These are phyloP conservation scores for Oncopeltus fasciatus DNA, from an alignment of 1,140 invertebrate species.

Conservation along the genomic window DNA sequence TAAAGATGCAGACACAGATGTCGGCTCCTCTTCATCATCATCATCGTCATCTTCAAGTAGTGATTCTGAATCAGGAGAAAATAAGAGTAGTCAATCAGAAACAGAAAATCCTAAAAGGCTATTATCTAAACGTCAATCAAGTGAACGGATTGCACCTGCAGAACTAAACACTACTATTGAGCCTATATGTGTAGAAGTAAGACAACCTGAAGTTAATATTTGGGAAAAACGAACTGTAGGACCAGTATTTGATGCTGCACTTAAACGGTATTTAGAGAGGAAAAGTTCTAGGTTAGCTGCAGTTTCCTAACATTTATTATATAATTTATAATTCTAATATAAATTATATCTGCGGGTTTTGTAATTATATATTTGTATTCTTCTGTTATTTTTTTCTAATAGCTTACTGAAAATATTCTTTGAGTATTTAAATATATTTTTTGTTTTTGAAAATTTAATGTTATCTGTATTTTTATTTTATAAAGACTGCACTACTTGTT, in stretches of 20 bases:
- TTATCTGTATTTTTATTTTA: too few relatives aligned
- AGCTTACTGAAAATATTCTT: too few relatives aligned
- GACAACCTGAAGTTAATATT: conserved; percentile 33
- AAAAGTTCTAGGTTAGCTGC: conserved; percentile 37
- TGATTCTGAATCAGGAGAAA: conserved; percentile 11
- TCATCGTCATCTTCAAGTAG: conserved; percentile 14
- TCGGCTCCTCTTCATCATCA: conserved; percentile 38
- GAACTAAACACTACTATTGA: conserved; percentile 16
- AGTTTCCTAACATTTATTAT: neutral
- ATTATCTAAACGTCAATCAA: conserved; percentile 21
- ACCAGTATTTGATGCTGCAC: conserved; percentile 59
- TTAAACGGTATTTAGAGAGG: conserved; percentile 62
- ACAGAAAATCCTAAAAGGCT: conserved; percentile 19
- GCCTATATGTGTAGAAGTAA: conserved; percentile 15
- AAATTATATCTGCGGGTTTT: too few relatives aligned
- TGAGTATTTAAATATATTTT: too few relatives aligned
- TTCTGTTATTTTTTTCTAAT: too few relatives aligned
- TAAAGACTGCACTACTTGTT: too few relatives aligned
- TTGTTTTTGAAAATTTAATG: too few relatives aligned
- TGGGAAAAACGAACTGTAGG: conserved; percentile 77
- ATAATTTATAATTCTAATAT: too few relatives aligned
- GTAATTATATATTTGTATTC: too few relatives aligned
- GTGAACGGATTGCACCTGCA: neutral
- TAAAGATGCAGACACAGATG: conserved; percentile 50
- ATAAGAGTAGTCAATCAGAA: conserved; percentile 21